Evolutionary conservation across 1,140 invertebrate genomes (phyloP).

Genomic region (Colletes gigas): DNA sequence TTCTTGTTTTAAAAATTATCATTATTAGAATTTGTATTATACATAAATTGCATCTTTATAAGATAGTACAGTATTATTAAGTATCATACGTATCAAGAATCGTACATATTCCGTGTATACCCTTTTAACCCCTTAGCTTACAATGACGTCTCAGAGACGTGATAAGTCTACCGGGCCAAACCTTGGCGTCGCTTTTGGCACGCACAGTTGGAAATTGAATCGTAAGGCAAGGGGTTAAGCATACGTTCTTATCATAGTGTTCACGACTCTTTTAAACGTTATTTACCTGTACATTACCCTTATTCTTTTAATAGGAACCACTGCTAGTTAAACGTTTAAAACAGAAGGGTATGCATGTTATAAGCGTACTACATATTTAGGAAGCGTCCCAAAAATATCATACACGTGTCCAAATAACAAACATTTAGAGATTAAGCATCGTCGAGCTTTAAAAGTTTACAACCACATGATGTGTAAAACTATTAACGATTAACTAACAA

Average conservation of each 20-base stretch:
- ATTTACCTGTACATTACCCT: neutral
- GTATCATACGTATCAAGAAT: slow-evolving; percentile 21
- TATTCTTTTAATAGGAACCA: neutral
- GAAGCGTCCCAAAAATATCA: neutral
- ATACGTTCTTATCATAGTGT: too few species aligned
- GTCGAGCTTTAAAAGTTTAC: neutral
- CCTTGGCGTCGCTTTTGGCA: too few species aligned
- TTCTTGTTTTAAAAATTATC: slow-evolving; percentile 28
- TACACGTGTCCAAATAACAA: neutral
- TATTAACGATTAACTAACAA: neutral
- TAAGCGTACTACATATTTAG: neutral
- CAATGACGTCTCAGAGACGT: too few species aligned
- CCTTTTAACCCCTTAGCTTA: too few species aligned
- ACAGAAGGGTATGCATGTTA: neutral
- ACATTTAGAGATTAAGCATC: neutral
- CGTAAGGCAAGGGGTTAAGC: too few species aligned
- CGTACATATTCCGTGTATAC: neutral
- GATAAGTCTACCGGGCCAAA: too few species aligned
- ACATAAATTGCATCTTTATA: slow-evolving; percentile 15
- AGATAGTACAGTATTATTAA: slow-evolving; percentile 29
- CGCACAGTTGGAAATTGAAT: too few species aligned
- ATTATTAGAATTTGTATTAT: slow-evolving; percentile 38
- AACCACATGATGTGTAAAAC: neutral
- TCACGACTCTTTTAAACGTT: neutral
- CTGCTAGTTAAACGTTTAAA: neutral